Percentiles rank a stretch among this genome's conserved stretches.
Evolutionary conservation across 2,888 invertebrate species (phyloP).

Genomic region (Meiosimyza decipiens): DNA sequence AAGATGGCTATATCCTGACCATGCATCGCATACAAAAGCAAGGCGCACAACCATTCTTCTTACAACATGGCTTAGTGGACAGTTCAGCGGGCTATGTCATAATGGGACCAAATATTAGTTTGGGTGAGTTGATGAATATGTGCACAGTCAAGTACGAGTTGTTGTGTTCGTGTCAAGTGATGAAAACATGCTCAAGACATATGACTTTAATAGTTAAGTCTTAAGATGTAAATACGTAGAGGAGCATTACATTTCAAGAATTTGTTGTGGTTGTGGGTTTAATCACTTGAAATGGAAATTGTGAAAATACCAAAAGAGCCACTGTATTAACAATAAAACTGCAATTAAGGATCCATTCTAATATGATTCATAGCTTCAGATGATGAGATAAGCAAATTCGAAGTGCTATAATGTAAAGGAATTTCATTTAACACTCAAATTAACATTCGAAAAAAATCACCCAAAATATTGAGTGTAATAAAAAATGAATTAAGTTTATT

Average conservation of each 20-base stretch:
- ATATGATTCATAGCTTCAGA: too few relatives aligned
- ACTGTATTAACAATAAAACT: conserved; percentile 6
- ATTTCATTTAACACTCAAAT: too few relatives aligned
- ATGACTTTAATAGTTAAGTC: not conserved
- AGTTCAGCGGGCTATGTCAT: conserved; percentile 81
- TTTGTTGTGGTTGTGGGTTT: conserved; percentile 22
- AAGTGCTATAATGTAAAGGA: too few relatives aligned
- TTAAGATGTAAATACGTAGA: not conserved
- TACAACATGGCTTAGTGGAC: conserved; percentile 79
- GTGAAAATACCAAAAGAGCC: not conserved
- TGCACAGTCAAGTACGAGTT: not conserved
- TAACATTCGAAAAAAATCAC: too few relatives aligned
- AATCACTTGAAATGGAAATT: conserved; percentile 26
- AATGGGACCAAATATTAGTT: conserved; percentile 74
- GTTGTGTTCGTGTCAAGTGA: not conserved
- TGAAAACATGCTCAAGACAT: conserved; percentile 22
- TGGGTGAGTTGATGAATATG: conserved; percentile 56
- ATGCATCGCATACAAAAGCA: conserved; percentile 77
- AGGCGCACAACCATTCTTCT: conserved; percentile 71
- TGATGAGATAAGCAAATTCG: too few relatives aligned
- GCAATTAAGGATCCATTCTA: not conserved
- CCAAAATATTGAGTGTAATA: too few relatives aligned
- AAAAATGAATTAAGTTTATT: too few relatives aligned
- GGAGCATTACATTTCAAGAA: not conserved
- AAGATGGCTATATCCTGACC: conserved; percentile 82